A percentile compares a stretch with the other conserved stretches of the same genome.
Conservation (phyloP, 1,140 invertebrate genomes). For the Drosophila tani region DNA sequence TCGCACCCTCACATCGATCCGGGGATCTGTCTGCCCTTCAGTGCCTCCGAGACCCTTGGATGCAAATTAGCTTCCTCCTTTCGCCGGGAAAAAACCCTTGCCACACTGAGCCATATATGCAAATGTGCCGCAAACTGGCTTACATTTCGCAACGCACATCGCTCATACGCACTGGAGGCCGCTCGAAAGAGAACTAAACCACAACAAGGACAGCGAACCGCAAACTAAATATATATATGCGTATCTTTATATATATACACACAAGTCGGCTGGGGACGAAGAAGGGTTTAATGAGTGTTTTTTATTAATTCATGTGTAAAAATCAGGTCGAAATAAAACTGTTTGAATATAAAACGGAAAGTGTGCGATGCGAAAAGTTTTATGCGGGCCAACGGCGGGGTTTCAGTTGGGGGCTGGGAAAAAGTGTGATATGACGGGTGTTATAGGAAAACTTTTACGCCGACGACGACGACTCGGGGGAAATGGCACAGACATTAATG, state of each 20-base stretch:
- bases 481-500: slow-evolving; percentile 11
- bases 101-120: slow-evolving; percentile 49
- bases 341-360: slow-evolving; percentile 67
- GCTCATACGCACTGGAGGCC: slow-evolving; percentile 49
- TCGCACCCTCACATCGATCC: slow-evolving; percentile 38
- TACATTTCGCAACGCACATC: slow-evolving; percentile 59
- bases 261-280: slow-evolving; percentile 3
- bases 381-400: slow-evolving; percentile 9
- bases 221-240: slow-evolving; percentile 14
- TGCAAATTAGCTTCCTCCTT: slow-evolving; percentile 68
- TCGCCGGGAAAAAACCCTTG: slow-evolving; percentile 23
- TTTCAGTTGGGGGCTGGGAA: not conserved
- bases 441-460: slow-evolving; percentile 29
- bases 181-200: not conserved
- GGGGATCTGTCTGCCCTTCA: slow-evolving; percentile 7
- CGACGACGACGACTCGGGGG: not conserved
- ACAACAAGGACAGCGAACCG: slow-evolving; percentile 31
- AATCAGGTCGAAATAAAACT: slow-evolving; percentile 69
- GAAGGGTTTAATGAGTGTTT: slow-evolving; percentile 58
- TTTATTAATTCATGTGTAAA: slow-evolving; percentile 77
- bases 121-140: slow-evolving; percentile 68
- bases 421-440: slow-evolving; percentile 8
- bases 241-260: too few species aligned
- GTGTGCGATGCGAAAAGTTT: slow-evolving; percentile 34
- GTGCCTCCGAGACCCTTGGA: slow-evolving; percentile 34